Evolutionary conservation across 2,888 invertebrate species (phyloP).

Genomic region (Malachius bipustulatus): DNA sequence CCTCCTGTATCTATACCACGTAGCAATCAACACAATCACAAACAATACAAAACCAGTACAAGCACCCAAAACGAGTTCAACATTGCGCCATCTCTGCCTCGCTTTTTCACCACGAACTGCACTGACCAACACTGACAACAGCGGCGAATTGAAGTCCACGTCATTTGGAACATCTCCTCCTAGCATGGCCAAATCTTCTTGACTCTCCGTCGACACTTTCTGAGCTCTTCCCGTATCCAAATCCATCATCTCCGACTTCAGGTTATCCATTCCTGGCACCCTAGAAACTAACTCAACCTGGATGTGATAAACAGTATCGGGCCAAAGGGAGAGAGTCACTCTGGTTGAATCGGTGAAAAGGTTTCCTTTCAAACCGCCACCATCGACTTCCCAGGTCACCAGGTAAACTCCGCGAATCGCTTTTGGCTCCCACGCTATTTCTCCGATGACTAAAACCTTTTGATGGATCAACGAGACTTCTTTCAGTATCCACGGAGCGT

Average conservation of each 20-base stretch:
- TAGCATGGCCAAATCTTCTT: slow-evolving; percentile 46
- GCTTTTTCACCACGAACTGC: slow-evolving; percentile 49
- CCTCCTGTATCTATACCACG: slow-evolving; percentile 46
- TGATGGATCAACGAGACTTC: slow-evolving; percentile 62
- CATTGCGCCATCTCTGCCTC: slow-evolving; percentile 42
- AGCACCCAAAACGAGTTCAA: slow-evolving; percentile 48
- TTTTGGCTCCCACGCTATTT: slow-evolving; percentile 62
- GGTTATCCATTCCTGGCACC: slow-evolving; percentile 48
- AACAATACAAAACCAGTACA: slow-evolving; percentile 42
- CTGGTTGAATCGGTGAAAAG: slow-evolving; percentile 69
- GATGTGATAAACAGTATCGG: slow-evolving; percentile 68
- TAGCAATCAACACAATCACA: slow-evolving; percentile 41
- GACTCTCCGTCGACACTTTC: slow-evolving; percentile 51
- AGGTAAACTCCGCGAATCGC: slow-evolving; percentile 57
- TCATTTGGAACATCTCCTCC: slow-evolving; percentile 34
- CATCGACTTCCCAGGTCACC: slow-evolving; percentile 75
- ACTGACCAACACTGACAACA: slow-evolving; percentile 50
- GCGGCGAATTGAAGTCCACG: slow-evolving; percentile 39
- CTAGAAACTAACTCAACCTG: slow-evolving; percentile 58
- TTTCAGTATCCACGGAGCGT: slow-evolving; percentile 48
- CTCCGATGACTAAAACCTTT: slow-evolving; percentile 57
- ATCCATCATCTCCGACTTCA: slow-evolving; percentile 53
- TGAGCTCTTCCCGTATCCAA: slow-evolving; percentile 52
- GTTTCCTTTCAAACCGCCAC: slow-evolving; percentile 70
- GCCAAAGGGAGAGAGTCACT: slow-evolving; percentile 69